Evolutionary conservation across 2,888 invertebrate species (phyloP), one percentile per base, ranked within the genome.

Genomic region (Ennomos fuscantarius): DNA sequence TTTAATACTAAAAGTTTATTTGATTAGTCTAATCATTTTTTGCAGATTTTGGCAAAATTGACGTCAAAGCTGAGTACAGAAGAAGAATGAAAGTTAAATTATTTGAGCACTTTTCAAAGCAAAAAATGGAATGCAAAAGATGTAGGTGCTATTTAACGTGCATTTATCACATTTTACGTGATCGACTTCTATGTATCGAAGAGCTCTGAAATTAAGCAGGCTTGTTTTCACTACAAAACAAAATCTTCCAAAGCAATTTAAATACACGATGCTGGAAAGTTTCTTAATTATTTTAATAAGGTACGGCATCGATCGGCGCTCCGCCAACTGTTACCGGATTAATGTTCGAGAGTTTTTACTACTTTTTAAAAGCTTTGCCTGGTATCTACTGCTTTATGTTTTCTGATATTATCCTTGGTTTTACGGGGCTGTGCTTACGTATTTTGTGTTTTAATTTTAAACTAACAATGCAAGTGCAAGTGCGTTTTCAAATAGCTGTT

Each of bases 301-400:
- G 71, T 66, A 70, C 66, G 55, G 62, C 74, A 84, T 84, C 77
- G 84, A 86, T 78, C 84, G 63, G 45, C 62, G 61, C 74, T 74
- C 86, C 84, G 81, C 84, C 86, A 83, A 86, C 86, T 82, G 84
- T 79, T 86, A 80, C 86, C 70, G 75, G 75, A 78, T 81, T 85
- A 80, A 84, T 81, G 81, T 66, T 69, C 66, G 57, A 71, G 76
- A 81, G 79, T 83, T 87, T 89, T 89, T 87, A 89, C 83, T 84
- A 85, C 88, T 86, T 86, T 87, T 86, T 85, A 84, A 89, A 86
- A 84, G 84, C 83, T 72, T 49, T 44, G 65, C 60, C 56, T 47
- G 44, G 55, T 68, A 73, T 74, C 72, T 74, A 55, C 65, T 65
- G 54, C 48, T 64, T 73, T 82, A 84, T 83, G 58, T 36, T 49